Conservation (phyloP, 2,797 vertebrate species). For the Spinus olivaceus region DNA sequence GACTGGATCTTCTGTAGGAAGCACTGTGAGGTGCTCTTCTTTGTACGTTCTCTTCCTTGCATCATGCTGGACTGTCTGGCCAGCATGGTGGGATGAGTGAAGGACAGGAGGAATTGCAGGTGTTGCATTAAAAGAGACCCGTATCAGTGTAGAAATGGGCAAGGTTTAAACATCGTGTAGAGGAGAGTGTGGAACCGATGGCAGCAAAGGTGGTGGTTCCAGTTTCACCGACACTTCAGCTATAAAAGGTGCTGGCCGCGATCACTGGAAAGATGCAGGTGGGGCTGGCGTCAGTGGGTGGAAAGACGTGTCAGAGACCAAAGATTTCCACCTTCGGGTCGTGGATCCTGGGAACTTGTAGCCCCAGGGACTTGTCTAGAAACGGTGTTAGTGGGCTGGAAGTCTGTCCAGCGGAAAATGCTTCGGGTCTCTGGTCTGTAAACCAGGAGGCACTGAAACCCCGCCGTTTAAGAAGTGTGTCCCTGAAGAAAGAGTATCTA, state of each 20-base stretch:
- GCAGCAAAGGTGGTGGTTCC: background rate
- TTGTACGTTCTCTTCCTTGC: background rate
- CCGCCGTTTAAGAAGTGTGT: background rate
- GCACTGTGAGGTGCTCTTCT: background rate
- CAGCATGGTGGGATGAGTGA: rapidly evolving
- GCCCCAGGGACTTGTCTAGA: background rate
- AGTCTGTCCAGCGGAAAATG: background rate
- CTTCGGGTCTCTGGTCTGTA: background rate
- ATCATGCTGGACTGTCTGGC: background rate
- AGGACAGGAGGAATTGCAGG: background rate
- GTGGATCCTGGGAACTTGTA: background rate
- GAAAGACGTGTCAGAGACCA: background rate
- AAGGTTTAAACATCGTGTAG: background rate
- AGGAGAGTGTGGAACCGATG: background rate
- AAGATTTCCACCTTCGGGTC: background rate
- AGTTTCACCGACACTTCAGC: background rate
- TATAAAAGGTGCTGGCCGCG: background rate
- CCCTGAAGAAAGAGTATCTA: background rate
- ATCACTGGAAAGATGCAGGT: background rate
- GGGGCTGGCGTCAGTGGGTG: background rate
- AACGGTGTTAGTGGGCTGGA: background rate
- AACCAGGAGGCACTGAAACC: background rate
- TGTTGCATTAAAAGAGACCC: background rate
- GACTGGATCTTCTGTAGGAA: background rate
- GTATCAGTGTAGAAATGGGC: background rate